These are phyloP conservation scores for Timema podura DNA, from an alignment of 2,888 invertebrate genomes.

Conservation along the genomic window DNA sequence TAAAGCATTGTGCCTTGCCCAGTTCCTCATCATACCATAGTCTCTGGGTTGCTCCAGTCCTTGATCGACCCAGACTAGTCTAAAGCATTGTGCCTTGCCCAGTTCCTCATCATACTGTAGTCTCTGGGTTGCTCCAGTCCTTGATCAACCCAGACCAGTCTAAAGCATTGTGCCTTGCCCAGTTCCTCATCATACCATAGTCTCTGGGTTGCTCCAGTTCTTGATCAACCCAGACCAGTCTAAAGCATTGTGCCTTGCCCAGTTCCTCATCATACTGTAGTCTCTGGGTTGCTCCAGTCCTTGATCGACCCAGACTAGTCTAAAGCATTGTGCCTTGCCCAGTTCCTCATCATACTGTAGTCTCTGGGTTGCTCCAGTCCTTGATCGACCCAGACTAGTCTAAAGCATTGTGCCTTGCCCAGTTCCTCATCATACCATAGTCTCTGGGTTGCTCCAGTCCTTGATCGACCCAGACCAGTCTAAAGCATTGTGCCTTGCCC, in stretches of 20 bases:
- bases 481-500: background rate
- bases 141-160: background rate
- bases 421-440: background rate
- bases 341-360: slow-evolving; percentile 23
- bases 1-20: background rate
- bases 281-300: background rate
- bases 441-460: background rate
- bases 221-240: no score
- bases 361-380: slow-evolving; percentile 27
- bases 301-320: background rate
- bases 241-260: background rate
- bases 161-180: background rate
- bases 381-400: background rate
- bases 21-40: background rate
- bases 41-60: background rate
- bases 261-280: background rate
- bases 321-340: background rate
- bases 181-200: no score
- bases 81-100: background rate
- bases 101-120: slow-evolving; percentile 23
- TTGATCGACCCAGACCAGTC: background rate
- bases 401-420: background rate
- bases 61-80: no score
- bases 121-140: slow-evolving; percentile 27
- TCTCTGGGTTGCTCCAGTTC: no score